Conservation (phyloP, 2,888 invertebrate species). For the Anodontia alba region DNA sequence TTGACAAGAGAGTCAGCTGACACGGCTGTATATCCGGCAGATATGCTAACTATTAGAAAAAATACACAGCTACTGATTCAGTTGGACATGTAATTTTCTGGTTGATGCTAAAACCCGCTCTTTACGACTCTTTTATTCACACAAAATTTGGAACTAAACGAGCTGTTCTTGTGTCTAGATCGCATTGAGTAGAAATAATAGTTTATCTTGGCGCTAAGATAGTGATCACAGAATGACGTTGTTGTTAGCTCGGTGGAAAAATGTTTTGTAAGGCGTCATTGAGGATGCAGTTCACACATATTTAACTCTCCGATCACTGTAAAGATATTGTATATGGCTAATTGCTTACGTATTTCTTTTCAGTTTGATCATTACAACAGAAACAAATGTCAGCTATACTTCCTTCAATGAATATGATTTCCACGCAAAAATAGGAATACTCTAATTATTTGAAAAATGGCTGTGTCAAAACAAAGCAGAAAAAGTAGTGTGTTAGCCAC, state of each 20-base stretch:
- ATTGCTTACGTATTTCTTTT: slow-evolving; percentile 8
- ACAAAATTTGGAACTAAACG: slow-evolving; percentile 63
- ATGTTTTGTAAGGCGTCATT: slow-evolving; percentile 14
- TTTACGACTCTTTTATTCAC: slow-evolving; percentile 67
- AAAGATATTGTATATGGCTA: slow-evolving; percentile 16
- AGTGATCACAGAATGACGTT: not conserved
- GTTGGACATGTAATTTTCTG: slow-evolving; percentile 66
- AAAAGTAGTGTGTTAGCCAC: too few species aligned
- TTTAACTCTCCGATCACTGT: slow-evolving; percentile 16
- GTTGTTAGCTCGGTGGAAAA: slow-evolving; percentile 12
- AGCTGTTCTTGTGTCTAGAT: slow-evolving; percentile 50
- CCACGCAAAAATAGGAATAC: not conserved
- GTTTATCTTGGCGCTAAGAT: slow-evolving; percentile 16
- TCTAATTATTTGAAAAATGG: too few species aligned
- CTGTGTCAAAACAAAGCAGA: too few species aligned
- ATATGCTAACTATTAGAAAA: slow-evolving; percentile 20
- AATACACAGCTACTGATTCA: slow-evolving; percentile 42
- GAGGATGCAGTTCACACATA: slow-evolving; percentile 18
- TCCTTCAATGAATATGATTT: not conserved
- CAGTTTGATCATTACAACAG: slow-evolving; percentile 12
- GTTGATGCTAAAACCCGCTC: slow-evolving; percentile 58
- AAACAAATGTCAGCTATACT: slow-evolving; percentile 9
- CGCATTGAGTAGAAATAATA: slow-evolving; percentile 20
- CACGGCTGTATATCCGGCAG: slow-evolving; percentile 10
- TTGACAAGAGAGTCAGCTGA: slow-evolving; percentile 9